Evolutionary conservation across 2,888 invertebrate species (phyloP).

Genomic region (Limnephilus lunatus): DNA sequence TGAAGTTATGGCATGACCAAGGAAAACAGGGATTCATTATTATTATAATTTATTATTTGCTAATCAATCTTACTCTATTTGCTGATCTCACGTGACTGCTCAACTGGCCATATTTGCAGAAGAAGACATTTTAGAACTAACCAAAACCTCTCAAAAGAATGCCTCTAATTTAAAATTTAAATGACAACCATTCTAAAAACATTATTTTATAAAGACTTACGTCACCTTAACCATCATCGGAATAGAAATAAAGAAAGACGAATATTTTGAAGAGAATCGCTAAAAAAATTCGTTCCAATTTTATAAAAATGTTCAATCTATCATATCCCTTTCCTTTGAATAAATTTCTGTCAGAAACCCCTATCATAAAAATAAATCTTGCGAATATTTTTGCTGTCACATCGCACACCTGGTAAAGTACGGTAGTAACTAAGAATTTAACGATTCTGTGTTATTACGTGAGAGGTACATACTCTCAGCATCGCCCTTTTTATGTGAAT

Average conservation of each 20-base stretch:
- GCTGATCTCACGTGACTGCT: too few species aligned
- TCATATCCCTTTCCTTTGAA: not conserved
- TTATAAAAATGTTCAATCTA: not conserved
- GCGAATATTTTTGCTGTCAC: not conserved
- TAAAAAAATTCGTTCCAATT: not conserved
- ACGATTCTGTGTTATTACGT: not conserved
- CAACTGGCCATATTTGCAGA: too few species aligned
- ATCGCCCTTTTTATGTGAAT: not conserved
- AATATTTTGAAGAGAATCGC: not conserved
- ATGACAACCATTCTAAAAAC: not conserved
- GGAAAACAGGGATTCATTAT: too few species aligned
- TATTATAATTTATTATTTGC: too few species aligned
- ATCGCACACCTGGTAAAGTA: not conserved
- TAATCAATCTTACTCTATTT: too few species aligned
- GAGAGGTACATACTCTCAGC: not conserved
- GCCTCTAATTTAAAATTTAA: too few species aligned
- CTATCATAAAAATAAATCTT: not conserved
- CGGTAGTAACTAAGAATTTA: not conserved
- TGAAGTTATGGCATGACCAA: too few species aligned
- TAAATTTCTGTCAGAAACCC: not conserved
- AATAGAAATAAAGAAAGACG: not conserved
- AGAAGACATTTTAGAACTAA: too few species aligned
- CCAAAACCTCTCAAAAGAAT: too few species aligned
- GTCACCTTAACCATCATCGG: not conserved
- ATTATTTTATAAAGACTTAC: not conserved